Evolutionary conservation across 2,888 invertebrate species (phyloP), one percentile per base, ranked within the genome.

Genomic region (Callyntrura guangdongensis): DNA sequence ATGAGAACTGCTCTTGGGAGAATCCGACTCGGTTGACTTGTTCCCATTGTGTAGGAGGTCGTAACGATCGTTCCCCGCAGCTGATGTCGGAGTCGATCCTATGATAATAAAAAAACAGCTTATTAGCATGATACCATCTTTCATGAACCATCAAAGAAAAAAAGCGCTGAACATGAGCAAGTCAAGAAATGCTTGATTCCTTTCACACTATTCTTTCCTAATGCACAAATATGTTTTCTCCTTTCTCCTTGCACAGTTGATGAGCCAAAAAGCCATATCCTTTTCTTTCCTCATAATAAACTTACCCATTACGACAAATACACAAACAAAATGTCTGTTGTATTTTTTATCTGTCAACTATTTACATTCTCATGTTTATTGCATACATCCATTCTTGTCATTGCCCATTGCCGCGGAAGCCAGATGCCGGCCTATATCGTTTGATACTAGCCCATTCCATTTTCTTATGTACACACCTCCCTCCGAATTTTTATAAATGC

Each of bases 1-100:
- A 92, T 94, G 94, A 91, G 94, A 94, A 92, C 92, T 93, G 88
- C 93, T 93, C 92, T 94, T 94, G 86, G 94, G 94, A 67, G 94
- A 94, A 84, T 94, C 94, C 89, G 94, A 93, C 90, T 92, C 93
- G 88, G 93, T 92, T 90, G 93, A 93, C 90, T 93, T 93, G 90
- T 93, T 93, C 89, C 93, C 93, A 88, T 93, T 93, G 92, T 94
- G 94, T 64, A 91, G 87, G 90, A 93, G 91, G 91, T 94, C 94
- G 92, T 93, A 94, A 90, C 94, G 94, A 89, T 94, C 94, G 91
- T 94, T 93, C 83, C 83, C 83, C 89, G 90, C 92, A 92, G 89
- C 92, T 74, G 93, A 93, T 27, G 93, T 93, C 89, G 92, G 93
- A 86, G 92, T 93, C 81, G 93, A 93, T 86, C 93, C 93, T 93